These are phyloP conservation scores for Dolichoris vasculosae DNA, from an alignment of 1,140 invertebrate genomes.

Conservation along the genomic window DNA sequence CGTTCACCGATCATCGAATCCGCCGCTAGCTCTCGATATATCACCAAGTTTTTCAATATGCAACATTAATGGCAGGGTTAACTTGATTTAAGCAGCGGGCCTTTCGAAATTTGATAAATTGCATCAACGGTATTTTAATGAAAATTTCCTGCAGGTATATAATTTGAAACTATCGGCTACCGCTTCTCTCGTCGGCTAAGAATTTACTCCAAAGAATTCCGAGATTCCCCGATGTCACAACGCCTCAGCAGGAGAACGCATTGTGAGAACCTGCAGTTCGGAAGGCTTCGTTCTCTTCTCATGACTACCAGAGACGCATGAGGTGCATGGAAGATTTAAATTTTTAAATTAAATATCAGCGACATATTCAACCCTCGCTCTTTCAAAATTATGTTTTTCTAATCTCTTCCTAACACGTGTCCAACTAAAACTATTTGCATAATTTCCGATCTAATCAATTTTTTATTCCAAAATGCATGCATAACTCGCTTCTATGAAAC, in stretches of 20 bases:
- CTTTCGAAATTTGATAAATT: constrained; percentile 46
- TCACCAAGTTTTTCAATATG: no score
- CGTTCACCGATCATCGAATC: no score
- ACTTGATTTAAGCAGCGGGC: no score
- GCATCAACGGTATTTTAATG: constrained; percentile 35
- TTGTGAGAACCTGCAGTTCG: constrained; percentile 52
- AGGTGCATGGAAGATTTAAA: constrained; percentile 43
- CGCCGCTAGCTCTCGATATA: not conserved
- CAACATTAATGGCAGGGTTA: no score
- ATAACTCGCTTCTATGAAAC: not conserved
- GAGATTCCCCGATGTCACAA: constrained; percentile 53
- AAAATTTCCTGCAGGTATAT: constrained; percentile 26
- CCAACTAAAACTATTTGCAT: not conserved
- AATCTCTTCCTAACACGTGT: not conserved
- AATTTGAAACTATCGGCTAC: constrained; percentile 46
- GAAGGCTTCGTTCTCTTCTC: constrained; percentile 55
- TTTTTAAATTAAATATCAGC: constrained; percentile 24
- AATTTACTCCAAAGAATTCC: constrained; percentile 47
- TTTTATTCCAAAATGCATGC: not conserved
- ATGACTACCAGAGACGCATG: constrained; percentile 55
- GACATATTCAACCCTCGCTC: constrained; percentile 4
- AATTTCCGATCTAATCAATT: not conserved
- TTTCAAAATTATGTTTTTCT: not conserved
- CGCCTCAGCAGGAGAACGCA: constrained; percentile 16
- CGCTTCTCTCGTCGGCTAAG: constrained; percentile 31